Base-by-base conservation (phyloP, 1,140 invertebrate species). In the Pseudomyrmex dendroicus region DNA sequence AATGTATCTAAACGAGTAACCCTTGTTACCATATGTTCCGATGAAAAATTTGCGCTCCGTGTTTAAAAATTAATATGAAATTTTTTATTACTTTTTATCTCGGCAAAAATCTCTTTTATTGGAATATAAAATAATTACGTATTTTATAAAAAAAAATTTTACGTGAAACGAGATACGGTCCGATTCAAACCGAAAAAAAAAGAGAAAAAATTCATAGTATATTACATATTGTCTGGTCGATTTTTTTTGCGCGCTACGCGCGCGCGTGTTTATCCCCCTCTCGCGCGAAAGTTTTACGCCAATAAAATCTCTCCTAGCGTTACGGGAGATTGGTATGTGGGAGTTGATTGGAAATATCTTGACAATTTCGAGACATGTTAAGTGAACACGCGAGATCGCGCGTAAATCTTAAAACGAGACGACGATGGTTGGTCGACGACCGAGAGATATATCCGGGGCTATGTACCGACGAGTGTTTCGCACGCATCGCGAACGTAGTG, bases 61-160 rank as follows among this genome's bases (percentile, higher is more conserved):
- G 46, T 80, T 80, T 80, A 80, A 80, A 80, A 80, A 80, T 80
- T 80, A 80, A 80, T 80, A 80, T 80, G 66, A 72, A 80, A 80
- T 80, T 80, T 80, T 80, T 80, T 80, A 80, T 80, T 80, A 72
- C 76, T 70, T 80, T 80, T 80, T 80, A 80, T 80, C 76, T 72
- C 76, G 76, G 76, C 54, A 72, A 72, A 80, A 72, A 80, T 80
- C 76, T 59, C 66, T 80, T 80, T 80, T 80, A 80, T 80, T 80
- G 76, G 66, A 80, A 80, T 80, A 80, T 80, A 80, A 80, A 80
- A 80, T 80, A 80, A 80, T 80, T 80, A 72, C 54, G 76, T 80
- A 72, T 80, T 80, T 80, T 80, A 80, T 80, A 80, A 80, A 80
- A 73, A 35, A 80, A 72, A 80, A 50, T 59, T 80, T 78, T 35